Evolutionary conservation across 2,797 vertebrate species (phyloP).

Genomic region (Triplophysa bombifrons): DNA sequence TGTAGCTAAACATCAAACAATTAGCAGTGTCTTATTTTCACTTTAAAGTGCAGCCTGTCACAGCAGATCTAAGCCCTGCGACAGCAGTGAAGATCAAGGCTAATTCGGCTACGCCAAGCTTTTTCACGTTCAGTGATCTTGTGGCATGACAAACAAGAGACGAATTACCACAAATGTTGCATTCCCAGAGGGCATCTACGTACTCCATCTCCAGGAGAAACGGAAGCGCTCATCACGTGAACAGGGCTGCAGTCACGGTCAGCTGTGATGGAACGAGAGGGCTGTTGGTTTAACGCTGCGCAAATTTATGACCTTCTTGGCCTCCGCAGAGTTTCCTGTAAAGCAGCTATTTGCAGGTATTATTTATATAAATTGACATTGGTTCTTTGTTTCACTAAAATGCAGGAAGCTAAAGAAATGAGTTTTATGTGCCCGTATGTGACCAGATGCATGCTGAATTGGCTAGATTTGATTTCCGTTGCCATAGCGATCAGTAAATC

Average conservation of each 20-base stretch:
- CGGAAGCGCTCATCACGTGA: not conserved
- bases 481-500: slow-evolving; percentile 41
- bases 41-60: slow-evolving; percentile 36
- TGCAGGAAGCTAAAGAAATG: not conserved
- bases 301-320: not conserved
- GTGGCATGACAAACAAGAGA: slow-evolving; percentile 24
- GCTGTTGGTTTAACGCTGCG: not conserved
- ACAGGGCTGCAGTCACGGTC: slow-evolving; percentile 5
- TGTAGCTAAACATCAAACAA: slow-evolving; percentile 42
- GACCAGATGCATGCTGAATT: slow-evolving; percentile 31
- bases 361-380: not conserved
- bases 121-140: slow-evolving; percentile 6
- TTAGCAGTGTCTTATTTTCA: slow-evolving; percentile 38
- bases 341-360: slow-evolving; percentile 5
- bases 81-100: slow-evolving; percentile 13
- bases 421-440: not conserved
- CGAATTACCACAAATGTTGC: slow-evolving; percentile 34
- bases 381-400: slow-evolving; percentile 17
- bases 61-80: slow-evolving; percentile 2
- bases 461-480: slow-evolving; percentile 35
- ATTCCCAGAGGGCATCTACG: slow-evolving; percentile 17
- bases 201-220: slow-evolving; percentile 2
- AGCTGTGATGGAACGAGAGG: not conserved
- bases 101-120: not conserved
- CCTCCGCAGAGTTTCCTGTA: not conserved